These are phyloP conservation scores for Epinotia bilunana DNA, from an alignment of 2,888 invertebrate species.

Conservation along the genomic window DNA sequence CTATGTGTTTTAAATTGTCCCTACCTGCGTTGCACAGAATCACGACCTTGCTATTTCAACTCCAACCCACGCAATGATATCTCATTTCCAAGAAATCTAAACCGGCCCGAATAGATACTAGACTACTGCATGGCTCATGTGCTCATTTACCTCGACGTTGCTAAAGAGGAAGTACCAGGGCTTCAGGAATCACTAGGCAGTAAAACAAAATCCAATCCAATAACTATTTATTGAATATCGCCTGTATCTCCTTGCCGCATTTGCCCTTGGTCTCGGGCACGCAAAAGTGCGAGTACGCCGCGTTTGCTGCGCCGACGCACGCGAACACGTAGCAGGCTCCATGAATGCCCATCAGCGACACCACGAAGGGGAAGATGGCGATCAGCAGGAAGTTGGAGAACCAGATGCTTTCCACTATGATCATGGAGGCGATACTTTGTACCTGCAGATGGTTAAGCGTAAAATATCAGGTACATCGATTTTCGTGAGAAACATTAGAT, in stretches of 20 bases:
- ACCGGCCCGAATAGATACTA: no score
- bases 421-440: conserved; percentile 5
- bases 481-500: no score
- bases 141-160: no score
- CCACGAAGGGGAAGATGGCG: background rate
- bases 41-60: no score
- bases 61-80: no score
- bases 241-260: background rate
- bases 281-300: background rate
- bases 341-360: background rate
- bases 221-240: background rate
- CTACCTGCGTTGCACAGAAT: no score
- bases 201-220: no score
- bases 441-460: background rate
- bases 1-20: no score
- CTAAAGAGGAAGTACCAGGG: no score
- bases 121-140: no score
- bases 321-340: background rate
- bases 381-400: background rate
- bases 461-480: background rate
- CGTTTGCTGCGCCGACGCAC: background rate
- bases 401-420: conserved; percentile 1
- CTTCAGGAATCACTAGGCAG: no score
- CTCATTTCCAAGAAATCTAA: no score
- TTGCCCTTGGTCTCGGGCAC: background rate